A percentile compares a stretch with the other conserved stretches of the same genome.
phyloP scores from a whole-genome alignment of 2,797 vertebrate genomes.

The Brachymystax lenok region DNA sequence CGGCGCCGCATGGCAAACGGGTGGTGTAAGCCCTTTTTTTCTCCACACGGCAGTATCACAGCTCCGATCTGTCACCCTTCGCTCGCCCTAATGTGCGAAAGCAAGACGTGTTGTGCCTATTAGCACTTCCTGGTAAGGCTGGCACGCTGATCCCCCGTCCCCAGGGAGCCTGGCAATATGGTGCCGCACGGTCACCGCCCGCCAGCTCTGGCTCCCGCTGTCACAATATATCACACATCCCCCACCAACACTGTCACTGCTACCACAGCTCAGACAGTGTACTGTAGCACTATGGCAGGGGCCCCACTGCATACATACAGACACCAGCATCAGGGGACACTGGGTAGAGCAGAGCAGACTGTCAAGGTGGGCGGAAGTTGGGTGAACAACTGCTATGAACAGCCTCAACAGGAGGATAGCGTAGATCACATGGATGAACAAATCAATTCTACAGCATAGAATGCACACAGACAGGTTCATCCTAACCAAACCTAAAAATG shows the following conservation, averaged over 20 bases:
- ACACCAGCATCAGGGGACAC: neutral
- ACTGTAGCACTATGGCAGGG: neutral
- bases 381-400: neutral
- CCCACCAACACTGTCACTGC: conserved; percentile 44
- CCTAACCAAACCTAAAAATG: neutral
- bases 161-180: conserved; percentile 83
- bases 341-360: neutral
- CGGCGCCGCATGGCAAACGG: conserved; percentile 64
- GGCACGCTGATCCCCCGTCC: conserved; percentile 81
- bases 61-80: conserved; percentile 86
- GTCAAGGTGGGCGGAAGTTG: neutral
- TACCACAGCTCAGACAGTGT: conserved; percentile 39
- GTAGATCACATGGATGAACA: neutral
- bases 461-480: neutral
- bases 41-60: conserved; percentile 81
- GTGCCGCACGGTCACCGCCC: conserved; percentile 77
- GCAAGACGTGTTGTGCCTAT: conserved; percentile 89
- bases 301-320: neutral
- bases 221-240: conserved; percentile 80
- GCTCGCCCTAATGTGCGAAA: conserved; percentile 87
- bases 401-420: neutral
- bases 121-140: conserved; percentile 85
- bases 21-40: conserved; percentile 64
- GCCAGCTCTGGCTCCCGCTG: conserved; percentile 75
- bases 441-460: neutral